These are phyloP conservation scores for Mongoloraphidia duomilia DNA, from an alignment of 2,888 invertebrate genomes.

Conservation along the genomic window DNA sequence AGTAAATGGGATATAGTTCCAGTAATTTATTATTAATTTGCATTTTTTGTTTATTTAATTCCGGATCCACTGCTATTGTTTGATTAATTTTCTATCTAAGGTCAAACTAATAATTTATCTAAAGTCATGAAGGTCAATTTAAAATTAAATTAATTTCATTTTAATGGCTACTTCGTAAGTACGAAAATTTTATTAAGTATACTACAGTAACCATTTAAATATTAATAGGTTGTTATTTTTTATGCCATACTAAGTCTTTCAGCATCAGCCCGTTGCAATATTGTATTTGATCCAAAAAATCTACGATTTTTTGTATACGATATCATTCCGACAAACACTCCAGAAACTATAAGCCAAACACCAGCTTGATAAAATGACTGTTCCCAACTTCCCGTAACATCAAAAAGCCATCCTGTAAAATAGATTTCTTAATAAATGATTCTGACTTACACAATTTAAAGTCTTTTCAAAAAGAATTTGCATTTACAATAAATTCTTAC, in stretches of 20 bases:
- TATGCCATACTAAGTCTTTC: slow-evolving; percentile 18
- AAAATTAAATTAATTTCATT: too few species aligned
- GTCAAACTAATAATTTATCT: too few species aligned
- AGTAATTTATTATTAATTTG: too few species aligned
- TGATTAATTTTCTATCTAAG: too few species aligned
- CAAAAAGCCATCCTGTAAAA: slow-evolving; percentile 40
- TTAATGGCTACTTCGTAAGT: too few species aligned
- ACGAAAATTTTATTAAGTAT: too few species aligned
- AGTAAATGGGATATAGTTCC: too few species aligned
- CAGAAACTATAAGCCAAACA: slow-evolving; percentile 66
- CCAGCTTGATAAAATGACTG: slow-evolving; percentile 70
- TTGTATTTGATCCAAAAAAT: slow-evolving; percentile 38
- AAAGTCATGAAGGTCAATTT: too few species aligned
- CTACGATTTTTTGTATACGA: slow-evolving; percentile 51
- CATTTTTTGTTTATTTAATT: too few species aligned
- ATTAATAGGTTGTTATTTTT: not conserved
- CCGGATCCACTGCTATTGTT: too few species aligned
- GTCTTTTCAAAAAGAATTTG: not conserved
- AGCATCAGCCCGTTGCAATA: slow-evolving; percentile 32
- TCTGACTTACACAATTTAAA: not conserved
- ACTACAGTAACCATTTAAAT: too few species aligned
- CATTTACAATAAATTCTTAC: slow-evolving; percentile 28
- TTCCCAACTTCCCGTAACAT: slow-evolving; percentile 57
- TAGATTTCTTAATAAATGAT: slow-evolving; percentile 1
- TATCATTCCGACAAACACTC: slow-evolving; percentile 49